Conservation (phyloP, 2,888 invertebrate genomes). For the Acheta domesticus region DNA sequence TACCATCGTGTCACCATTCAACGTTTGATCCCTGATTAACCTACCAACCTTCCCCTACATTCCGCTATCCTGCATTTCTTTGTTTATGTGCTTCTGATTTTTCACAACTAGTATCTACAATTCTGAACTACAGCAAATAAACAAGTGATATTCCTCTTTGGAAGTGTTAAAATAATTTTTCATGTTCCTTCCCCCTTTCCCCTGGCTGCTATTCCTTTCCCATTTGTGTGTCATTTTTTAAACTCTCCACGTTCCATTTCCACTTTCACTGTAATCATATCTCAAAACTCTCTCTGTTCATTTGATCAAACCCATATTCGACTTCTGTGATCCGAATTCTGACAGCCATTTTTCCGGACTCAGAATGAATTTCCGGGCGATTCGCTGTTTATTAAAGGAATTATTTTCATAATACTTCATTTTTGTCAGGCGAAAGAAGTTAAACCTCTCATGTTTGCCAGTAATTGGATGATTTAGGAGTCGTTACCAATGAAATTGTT, state of each 20-base stretch:
- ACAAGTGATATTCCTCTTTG: no score
- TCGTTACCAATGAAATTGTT: conserved; percentile 8
- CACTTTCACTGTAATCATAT: not conserved
- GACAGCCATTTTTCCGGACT: not conserved
- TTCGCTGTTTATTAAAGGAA: conserved; percentile 18
- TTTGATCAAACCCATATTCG: not conserved
- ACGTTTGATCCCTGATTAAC: no score
- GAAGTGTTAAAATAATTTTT: no score
- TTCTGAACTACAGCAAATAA: no score
- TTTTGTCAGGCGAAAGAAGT: not conserved
- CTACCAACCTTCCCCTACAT: no score
- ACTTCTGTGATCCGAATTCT: not conserved
- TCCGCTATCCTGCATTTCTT: no score
- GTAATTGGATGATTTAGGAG: not conserved
- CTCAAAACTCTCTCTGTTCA: not conserved
- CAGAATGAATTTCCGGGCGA: not conserved
- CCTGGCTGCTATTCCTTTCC: not conserved
- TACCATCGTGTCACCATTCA: no score
- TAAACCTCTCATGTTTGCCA: not conserved
- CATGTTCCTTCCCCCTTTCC: not conserved
- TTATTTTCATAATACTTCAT: not conserved
- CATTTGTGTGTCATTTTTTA: not conserved
- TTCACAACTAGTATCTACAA: no score
- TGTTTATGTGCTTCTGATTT: no score
- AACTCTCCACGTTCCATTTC: not conserved